These are phyloP conservation scores for Malacoraja senta DNA, from an alignment of 2,797 vertebrate species.

Conservation along the genomic window DNA sequence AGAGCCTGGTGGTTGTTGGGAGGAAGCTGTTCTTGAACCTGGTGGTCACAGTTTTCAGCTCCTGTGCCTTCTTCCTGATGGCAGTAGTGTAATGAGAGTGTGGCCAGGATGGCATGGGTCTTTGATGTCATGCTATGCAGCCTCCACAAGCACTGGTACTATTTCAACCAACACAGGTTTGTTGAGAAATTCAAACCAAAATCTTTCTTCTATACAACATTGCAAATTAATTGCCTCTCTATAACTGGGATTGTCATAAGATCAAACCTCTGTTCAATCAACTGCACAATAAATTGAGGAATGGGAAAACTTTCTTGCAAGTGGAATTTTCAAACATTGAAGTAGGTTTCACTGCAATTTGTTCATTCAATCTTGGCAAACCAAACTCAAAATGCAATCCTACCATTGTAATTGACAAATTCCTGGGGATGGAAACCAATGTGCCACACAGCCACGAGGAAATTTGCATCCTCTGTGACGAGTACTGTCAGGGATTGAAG, in stretches of 20 bases:
- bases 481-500: too few relatives aligned
- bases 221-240: constrained; percentile 8
- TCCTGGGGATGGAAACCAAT: neutral
- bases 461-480: too few relatives aligned
- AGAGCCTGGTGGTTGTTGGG: too few relatives aligned
- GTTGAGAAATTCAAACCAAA: neutral
- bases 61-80: too few relatives aligned
- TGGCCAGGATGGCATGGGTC: too few relatives aligned
- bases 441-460: too few relatives aligned
- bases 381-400: neutral
- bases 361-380: constrained; percentile 16
- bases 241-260: neutral
- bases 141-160: neutral
- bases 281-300: neutral
- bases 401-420: constrained; percentile 5
- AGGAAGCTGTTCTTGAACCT: too few relatives aligned
- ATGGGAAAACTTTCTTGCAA: neutral
- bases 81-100: too few relatives aligned
- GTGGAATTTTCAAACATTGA: neutral
- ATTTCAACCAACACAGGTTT: neutral
- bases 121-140: neutral
- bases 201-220: neutral
- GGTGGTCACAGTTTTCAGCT: too few relatives aligned
- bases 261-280: neutral
- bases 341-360: neutral